Evolutionary conservation across 2,797 vertebrate genomes (phyloP).

Genomic region (Euthynnus affinis): DNA sequence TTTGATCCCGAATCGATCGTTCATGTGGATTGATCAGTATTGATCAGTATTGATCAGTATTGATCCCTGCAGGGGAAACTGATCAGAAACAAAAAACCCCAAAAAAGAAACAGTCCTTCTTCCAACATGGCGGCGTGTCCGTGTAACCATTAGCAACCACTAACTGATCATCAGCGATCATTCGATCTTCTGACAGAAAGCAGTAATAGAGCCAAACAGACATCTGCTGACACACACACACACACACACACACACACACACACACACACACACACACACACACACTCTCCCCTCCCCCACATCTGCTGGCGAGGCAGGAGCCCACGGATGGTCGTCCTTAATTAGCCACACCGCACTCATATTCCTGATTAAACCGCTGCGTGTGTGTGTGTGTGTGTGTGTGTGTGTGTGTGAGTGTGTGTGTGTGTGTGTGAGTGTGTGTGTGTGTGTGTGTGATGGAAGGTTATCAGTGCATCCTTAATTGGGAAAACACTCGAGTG

Average conservation of each 20-base stretch:
- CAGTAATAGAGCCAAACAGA: constrained; percentile 30
- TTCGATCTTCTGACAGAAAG: constrained; percentile 23
- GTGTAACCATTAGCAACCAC: neutral
- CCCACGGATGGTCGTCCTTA: constrained; percentile 70
- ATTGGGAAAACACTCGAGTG: constrained; percentile 79
- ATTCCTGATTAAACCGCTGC: constrained; percentile 71
- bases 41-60: too few relatives aligned
- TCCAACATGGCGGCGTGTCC: neutral
- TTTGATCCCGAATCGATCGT: too few relatives aligned
- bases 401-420: constrained; percentile 29
- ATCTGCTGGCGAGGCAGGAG: constrained; percentile 66
- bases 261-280: constrained; percentile 40
- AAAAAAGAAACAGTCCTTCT: too few relatives aligned
- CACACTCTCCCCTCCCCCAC: constrained; percentile 57
- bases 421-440: constrained; percentile 30
- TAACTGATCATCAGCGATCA: constrained; percentile 3
- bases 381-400: constrained; percentile 37
- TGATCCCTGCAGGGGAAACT: too few relatives aligned
- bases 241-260: constrained; percentile 35
- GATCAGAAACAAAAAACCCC: too few relatives aligned
- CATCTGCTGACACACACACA: neutral
- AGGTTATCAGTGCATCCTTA: constrained; percentile 77
- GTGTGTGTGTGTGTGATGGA: constrained; percentile 47
- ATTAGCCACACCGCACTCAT: constrained; percentile 76
- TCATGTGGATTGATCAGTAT: too few relatives aligned